Evolutionary conservation across 1,140 invertebrate species (phyloP), one percentile per base, ranked within the genome.

Genomic region (Elysia chlorotica): DNA sequence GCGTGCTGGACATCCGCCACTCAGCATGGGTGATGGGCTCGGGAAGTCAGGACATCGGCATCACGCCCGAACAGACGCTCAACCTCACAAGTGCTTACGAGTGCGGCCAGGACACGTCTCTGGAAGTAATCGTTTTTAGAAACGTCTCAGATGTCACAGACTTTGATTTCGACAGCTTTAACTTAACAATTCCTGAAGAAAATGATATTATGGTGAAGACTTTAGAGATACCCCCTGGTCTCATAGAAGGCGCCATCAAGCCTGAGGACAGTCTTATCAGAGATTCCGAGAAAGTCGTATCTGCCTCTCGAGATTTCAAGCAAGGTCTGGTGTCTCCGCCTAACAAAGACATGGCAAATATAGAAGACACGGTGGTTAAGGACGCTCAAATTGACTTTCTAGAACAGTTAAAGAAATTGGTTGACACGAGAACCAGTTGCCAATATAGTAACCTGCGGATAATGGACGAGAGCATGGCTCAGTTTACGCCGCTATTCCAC

Each of bases 71-170:
- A 0, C n/a, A 79, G 36, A 10, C 61, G 6, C 25, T 73, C n/a
- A 71, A 57, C 28, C 57, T 73, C n/a, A 78, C 70, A 37, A 73
- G 69, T 54, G 67, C 76, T 2, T 79, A 71, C 61, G 75, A 78
- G 14, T 80, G 79, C 65, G 76, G 79, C 25, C 73, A 76, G 23
- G 68, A 72, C 69, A 65, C 36, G 30, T 59, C 54, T 17, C 25
- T 70, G n/a, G 71, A 71, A 25, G 41, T 35, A 21, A 36, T 53
- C 35, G 72, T 72, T 66, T 36, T 5, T 70, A 76, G 69, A 19
- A 71, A 75, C 65, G 54, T 66, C 2, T 61, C 56, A 1, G 59
- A 69, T 23, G 33, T 28, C 3, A 41, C 63, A 35, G 56, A n/a
- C 2, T 3, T 19, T 14, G 38, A 53, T 33, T 5, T 14, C 21